A percentile compares a stretch with the other conserved stretches of the same genome.
Conservation (phyloP, 2,113 vertebrate species). For the Porphyrio hochstetteri region DNA sequence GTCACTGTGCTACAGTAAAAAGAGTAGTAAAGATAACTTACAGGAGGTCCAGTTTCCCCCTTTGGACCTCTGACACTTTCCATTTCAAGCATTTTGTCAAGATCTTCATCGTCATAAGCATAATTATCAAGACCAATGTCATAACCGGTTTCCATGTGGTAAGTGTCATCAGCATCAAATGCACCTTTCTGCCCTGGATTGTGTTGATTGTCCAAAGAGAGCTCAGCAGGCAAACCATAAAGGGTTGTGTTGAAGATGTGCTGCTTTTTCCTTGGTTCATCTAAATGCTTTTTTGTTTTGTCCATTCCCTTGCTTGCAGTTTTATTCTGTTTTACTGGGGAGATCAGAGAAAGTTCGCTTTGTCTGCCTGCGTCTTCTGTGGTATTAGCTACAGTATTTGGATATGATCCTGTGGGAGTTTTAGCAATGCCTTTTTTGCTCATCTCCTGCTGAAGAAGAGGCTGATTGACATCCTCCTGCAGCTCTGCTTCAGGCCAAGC, state of each 20-base stretch:
- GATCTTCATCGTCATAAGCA: conserved; percentile 87
- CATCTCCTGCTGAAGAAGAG: not conserved
- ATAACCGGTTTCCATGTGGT: conserved; percentile 73
- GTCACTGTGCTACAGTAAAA: conserved; percentile 23
- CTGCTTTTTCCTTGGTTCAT: conserved; percentile 66
- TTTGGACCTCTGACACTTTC: conserved; percentile 86
- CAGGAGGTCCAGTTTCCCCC: conserved; percentile 90
- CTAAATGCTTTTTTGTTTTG: conserved; percentile 51
- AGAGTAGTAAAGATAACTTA: conserved; percentile 79
- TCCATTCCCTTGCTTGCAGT: conserved; percentile 67
- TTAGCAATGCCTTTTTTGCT: conserved; percentile 22
- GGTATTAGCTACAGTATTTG: conserved; percentile 56
- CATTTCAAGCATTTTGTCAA: conserved; percentile 83
- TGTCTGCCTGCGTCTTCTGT: conserved; percentile 58
- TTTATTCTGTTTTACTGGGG: conserved; percentile 58
- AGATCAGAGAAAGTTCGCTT: conserved; percentile 37
- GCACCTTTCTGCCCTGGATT: conserved; percentile 70
- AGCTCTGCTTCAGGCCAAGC: not conserved
- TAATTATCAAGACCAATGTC: conserved; percentile 80
- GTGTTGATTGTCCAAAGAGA: conserved; percentile 69
- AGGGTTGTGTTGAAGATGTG: conserved; percentile 77
- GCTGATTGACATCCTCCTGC: not conserved
- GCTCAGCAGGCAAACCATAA: conserved; percentile 67
- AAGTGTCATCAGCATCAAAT: conserved; percentile 48
- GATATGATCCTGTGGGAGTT: not conserved